Conservation (phyloP, 2,888 invertebrate species). For the Creontiades dilutus region DNA sequence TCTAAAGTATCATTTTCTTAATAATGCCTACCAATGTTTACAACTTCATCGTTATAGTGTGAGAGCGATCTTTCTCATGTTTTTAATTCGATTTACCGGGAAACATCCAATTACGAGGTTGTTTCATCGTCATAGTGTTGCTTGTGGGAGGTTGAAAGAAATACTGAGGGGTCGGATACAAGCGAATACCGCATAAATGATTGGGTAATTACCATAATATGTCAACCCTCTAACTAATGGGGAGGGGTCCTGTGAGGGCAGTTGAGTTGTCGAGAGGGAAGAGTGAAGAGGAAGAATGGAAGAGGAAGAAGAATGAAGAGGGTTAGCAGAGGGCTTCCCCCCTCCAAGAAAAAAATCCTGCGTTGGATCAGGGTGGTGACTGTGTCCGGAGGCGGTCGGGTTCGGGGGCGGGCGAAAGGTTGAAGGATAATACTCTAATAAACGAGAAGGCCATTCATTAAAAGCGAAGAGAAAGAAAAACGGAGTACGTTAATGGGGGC, state of each 20-base stretch:
- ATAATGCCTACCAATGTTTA: too few species aligned
- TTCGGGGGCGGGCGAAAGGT: not conserved
- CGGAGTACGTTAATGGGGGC: slow-evolving; percentile 2
- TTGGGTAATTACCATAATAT: slow-evolving; percentile 26
- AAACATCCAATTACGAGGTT: too few species aligned
- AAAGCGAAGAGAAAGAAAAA: slow-evolving; percentile 19
- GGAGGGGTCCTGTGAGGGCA: not conserved
- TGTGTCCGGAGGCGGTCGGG: not conserved
- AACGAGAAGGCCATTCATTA: slow-evolving; percentile 49
- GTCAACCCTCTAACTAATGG: slow-evolving; percentile 3
- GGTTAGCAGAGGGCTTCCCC: not conserved
- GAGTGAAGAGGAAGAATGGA: too few species aligned
- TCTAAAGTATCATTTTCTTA: too few species aligned
- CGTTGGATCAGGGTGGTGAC: not conserved
- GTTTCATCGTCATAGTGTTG: too few species aligned
- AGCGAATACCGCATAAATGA: slow-evolving; percentile 43
- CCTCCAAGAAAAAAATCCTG: not conserved
- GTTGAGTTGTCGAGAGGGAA: not conserved
- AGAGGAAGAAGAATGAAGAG: not conserved
- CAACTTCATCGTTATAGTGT: too few species aligned
- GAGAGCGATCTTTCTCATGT: too few species aligned
- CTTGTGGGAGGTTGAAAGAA: not conserved
- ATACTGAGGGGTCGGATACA: not conserved
- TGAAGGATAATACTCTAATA: slow-evolving; percentile 51
- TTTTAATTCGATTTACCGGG: too few species aligned